Base-by-base conservation (phyloP, 1,140 invertebrate species). In the Medauroidea extradentata region DNA sequence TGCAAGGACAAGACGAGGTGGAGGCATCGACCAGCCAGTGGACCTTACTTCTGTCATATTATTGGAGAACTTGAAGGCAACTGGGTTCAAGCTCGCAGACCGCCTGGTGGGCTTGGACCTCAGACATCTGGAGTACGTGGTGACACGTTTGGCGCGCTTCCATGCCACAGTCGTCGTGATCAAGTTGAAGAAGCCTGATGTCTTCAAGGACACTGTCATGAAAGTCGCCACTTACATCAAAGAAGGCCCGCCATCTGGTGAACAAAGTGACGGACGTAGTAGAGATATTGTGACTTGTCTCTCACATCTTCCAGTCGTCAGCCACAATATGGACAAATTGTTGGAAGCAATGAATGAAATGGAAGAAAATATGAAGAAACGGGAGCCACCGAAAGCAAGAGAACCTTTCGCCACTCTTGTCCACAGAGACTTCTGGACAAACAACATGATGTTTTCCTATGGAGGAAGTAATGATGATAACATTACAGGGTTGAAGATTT, bases 371-470 rank as follows among this genome's bases (percentile, higher is more conserved):
- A 21, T 13, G 1, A 23, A 2, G 23, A 14, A 53, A 18, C 11
- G 5, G 7, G 11, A 16, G 7, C 39, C 52, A 39, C 2, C n/a
- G 11, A n/a, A n/a, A n/a, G 7, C 8, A 27, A 53, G 21, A 39
- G 39, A 50, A 53, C 52, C 52, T 2, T 53, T 53, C 25, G 25
- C 52, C n/a, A 53, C 52, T 18, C 13, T 53, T 9, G 19, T 53
- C 16, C 52, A 53, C 29, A 53, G 41, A 16, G 52, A 53, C 24
- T 16, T 53, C 7, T 53, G 52, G 52, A 39, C 34, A 7, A 53
- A 53, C 29, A 53, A 53, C 24, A 53, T 53, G 13, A 8, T 53
- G 24, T 53, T 53, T 53, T 7, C 14, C 1, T 53, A 53, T 42
- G 1, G 16, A 44, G 13, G 23, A 44, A 14, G 41, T 44, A 19